Base-by-base conservation (phyloP, 2,888 invertebrate species). In the Ochropacha duplaris region DNA sequence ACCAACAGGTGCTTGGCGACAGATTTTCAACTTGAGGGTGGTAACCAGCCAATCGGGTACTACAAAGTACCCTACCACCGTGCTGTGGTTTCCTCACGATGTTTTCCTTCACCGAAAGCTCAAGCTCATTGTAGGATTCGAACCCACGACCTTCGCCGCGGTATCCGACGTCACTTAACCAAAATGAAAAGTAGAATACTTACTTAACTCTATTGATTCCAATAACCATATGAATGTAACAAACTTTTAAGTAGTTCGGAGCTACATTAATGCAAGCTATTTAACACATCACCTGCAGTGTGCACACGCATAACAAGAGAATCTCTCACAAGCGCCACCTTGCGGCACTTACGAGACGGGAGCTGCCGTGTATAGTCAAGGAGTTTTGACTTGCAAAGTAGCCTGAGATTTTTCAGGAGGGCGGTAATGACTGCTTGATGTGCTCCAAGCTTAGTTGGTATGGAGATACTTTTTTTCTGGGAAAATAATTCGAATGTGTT, bases 361-460 rank as follows among this genome's bases (percentile, higher is more conserved):
- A 44, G 28, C 28, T 28, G 22, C 51, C 28, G 26, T 24, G 26
- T 51, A 11, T 31, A 28, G 51, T 26, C 28, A 31, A 26, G 51
- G 26, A 58, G 56, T 52, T 92, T 92, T 91, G 91, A 92, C 92
- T 92, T 92, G 92, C 92, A 92, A 92, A 92, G 83, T 85, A 91
- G 90, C 79, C 76, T 65, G 83, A 88, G 90, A 88, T 91, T 92
- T 91, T 92, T 90, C 88, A 83, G 81, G 70, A 86, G 89, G 89
- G 90, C 79, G 88, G 87, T 92, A 92, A 92, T 92, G 92, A 92
- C 88, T 83, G 78, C 88, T 88, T 90, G 87, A 89, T 91, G 88
- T 84, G 85, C 83, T 82, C 66, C 70, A 54, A 62, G 73, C 64
- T 58, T 65, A 54, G 55, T 59, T 65, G 70, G 65, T 81, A 72